Evolutionary conservation across 2,797 vertebrate genomes (phyloP).

Genomic region (Acanthurus lineatus): DNA sequence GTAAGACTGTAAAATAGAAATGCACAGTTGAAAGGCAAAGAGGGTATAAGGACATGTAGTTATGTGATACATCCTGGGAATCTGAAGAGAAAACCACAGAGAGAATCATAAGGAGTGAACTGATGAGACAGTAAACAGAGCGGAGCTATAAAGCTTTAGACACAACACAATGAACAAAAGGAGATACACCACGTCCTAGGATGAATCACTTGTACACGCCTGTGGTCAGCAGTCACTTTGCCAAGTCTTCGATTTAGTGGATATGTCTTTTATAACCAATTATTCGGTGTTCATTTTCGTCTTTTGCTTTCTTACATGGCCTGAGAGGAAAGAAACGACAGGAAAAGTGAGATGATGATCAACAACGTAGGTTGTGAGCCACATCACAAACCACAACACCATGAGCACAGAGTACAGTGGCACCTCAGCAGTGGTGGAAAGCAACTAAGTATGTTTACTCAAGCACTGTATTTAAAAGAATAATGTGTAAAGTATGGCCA

Average conservation of each 20-base stretch:
- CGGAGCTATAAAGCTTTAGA: constrained; percentile 34
- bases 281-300: constrained; percentile 22
- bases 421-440: constrained; percentile 1
- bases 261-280: constrained; percentile 23
- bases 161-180: constrained; percentile 42
- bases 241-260: constrained; percentile 19
- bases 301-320: constrained; percentile 12
- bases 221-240: constrained; percentile 44
- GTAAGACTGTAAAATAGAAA: constrained; percentile 7
- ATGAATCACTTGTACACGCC: constrained; percentile 48
- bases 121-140: constrained; percentile 57
- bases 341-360: constrained; percentile 18
- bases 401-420: constrained; percentile 14
- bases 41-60: constrained; percentile 24
- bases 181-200: constrained; percentile 44
- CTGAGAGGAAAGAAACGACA: neutral
- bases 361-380: constrained; percentile 23
- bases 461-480: neutral
- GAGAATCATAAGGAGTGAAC: constrained; percentile 43
- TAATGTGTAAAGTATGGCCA: too few species aligned
- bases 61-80: constrained; percentile 41
- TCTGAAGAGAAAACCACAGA: constrained; percentile 46
- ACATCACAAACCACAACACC: constrained; percentile 12
- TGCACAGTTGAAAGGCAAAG: constrained; percentile 36
- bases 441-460: neutral